These are phyloP conservation scores for Podarcis raffonei DNA, from an alignment of 2,113 vertebrate species.

Conservation along the genomic window DNA sequence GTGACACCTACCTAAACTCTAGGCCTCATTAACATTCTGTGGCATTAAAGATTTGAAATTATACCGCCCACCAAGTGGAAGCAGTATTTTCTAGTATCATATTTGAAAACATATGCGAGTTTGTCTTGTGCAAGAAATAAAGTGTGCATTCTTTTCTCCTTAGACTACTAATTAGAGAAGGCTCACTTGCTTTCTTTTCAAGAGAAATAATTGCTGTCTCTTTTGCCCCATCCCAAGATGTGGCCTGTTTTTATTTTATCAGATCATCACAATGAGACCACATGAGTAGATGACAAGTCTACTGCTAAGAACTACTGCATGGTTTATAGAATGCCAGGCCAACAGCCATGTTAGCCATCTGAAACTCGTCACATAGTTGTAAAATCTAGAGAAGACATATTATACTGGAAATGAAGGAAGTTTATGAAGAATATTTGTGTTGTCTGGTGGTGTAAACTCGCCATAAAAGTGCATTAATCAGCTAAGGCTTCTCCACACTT, in stretches of 20 bases:
- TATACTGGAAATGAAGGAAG: background rate
- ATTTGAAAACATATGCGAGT: background rate
- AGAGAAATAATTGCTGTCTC: background rate
- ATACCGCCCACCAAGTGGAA: background rate
- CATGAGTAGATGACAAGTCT: background rate
- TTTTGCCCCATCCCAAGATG: background rate
- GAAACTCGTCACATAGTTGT: background rate
- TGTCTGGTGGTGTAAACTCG: background rate
- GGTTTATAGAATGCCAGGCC: background rate
- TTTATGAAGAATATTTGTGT: background rate
- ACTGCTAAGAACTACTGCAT: background rate
- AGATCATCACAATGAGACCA: background rate
- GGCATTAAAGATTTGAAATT: background rate
- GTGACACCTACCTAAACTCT: background rate
- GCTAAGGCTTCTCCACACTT: no score
- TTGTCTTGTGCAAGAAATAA: background rate
- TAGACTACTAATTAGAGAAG: background rate
- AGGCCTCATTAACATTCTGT: background rate
- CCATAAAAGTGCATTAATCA: no score
- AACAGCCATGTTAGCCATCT: background rate
- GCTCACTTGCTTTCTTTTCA: background rate
- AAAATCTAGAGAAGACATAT: background rate
- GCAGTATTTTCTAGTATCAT: background rate
- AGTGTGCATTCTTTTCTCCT: background rate
- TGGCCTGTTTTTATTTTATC: background rate